Base-by-base conservation (phyloP, 2,888 invertebrate species). In the Meiosimyza platycephala region DNA sequence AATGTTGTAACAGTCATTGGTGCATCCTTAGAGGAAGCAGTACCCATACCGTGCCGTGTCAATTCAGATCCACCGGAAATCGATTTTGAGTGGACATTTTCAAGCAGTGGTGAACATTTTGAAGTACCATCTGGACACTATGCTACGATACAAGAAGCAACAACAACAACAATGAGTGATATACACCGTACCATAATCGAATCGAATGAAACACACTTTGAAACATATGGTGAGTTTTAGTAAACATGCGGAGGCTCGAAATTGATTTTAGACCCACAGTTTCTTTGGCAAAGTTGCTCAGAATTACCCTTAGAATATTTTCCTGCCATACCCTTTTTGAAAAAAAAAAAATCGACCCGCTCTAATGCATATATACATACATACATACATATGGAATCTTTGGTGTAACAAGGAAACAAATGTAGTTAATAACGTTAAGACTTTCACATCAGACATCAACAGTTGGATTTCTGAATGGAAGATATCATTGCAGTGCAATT, bases 1-100 rank as follows among this genome's bases (percentile, higher is more conserved):
- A 89, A 90, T 59, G 92, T 93, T 59, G 90, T 94, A 48, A 92
- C 92, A 81, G 91, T 95, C 69, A 92, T 96, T 73, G 96, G 96
- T 13, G 95, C 94, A 12, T 94, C 95, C 70, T 88, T 95, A 78
- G 95, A 95, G 84, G 96, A 96, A 84, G 91, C 92, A 3, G 89
- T 95, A 75, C 91, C 92, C 76, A 92, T 95, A 73, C 91, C 92
- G n/a, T 96, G 96, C 85, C 93, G 95, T 78, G 95, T 96, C 74
- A 93, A 95, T 47, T 95, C 96, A 48, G 95, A 95, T 87, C 96
- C 96, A 0, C 91, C 92, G 75, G 93, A 94, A 81, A 94, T 96
- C 78, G 92, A 91, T 72, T 96, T 96, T 87, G 91, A 93, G 80
- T 96, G 96, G 96, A 94, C 95, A 83, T 95, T 96, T 88, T 96